These are phyloP conservation scores for Lasiommata megera DNA, from an alignment of 2,888 invertebrate species.

Conservation along the genomic window DNA sequence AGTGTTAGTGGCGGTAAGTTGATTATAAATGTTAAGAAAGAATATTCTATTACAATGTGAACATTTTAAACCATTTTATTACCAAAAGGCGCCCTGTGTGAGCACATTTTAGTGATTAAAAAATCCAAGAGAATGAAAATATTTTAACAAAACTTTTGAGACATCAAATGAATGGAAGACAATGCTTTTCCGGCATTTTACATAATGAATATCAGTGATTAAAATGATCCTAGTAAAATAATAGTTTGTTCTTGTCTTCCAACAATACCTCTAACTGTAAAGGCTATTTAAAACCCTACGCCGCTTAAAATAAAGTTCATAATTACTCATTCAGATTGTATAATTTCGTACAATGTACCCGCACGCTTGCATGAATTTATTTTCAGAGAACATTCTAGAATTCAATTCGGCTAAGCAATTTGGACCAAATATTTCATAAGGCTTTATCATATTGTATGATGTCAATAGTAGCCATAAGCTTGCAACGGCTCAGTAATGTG, in stretches of 20 bases:
- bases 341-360: background rate
- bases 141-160: background rate
- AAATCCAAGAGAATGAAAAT: background rate
- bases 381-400: conserved; percentile 5
- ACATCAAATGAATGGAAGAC: background rate
- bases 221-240: conserved; percentile 11
- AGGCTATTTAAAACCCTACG: background rate
- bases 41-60: no score
- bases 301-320: background rate
- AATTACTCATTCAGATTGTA: background rate
- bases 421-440: conserved; percentile 3
- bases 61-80: no score
- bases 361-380: conserved; percentile 13
- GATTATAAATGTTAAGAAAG: no score
- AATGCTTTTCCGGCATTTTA: conserved; percentile 10
- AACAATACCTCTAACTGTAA: background rate
- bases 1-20: no score
- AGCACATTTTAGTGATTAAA: background rate
- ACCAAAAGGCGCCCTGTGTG: background rate
- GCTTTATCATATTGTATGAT: background rate
- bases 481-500: background rate
- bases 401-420: conserved; percentile 1
- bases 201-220: conserved; percentile 15
- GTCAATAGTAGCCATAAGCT: background rate
- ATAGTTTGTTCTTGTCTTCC: conserved; percentile 11